Percentiles rank a stretch among this genome's conserved stretches.
phyloP scores from a whole-genome alignment of 2,888 invertebrate genomes.

The Asteroscopus sphinx region DNA sequence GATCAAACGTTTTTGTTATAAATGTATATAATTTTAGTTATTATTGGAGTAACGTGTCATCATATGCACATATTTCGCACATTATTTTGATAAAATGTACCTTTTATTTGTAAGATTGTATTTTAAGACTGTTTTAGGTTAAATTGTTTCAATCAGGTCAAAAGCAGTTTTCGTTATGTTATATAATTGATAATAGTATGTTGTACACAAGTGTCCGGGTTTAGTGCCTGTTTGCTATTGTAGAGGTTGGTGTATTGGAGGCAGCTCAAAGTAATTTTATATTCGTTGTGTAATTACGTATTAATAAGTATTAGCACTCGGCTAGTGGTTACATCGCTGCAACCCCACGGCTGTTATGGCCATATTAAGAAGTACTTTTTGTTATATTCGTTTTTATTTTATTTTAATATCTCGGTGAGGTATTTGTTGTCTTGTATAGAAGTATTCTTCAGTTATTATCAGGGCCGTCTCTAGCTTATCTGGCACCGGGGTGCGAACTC shows the following conservation, averaged over 20 bases:
- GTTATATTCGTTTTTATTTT: slow-evolving; percentile 47
- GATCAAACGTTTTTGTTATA: slow-evolving; percentile 61
- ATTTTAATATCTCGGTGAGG: slow-evolving; percentile 41
- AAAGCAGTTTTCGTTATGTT: slow-evolving; percentile 55
- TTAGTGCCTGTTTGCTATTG: slow-evolving; percentile 48
- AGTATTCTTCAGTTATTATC: slow-evolving; percentile 38
- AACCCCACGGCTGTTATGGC: slow-evolving; percentile 57
- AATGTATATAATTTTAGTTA: slow-evolving; percentile 60
- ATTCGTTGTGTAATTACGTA: slow-evolving; percentile 58
- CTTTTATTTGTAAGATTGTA: slow-evolving; percentile 67
- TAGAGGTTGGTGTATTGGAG: slow-evolving; percentile 54
- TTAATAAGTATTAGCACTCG: slow-evolving; percentile 55
- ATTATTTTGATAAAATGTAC: slow-evolving; percentile 70
- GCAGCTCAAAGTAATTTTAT: slow-evolving; percentile 66
- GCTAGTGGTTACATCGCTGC: slow-evolving; percentile 48
- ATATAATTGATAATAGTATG: slow-evolving; percentile 50
- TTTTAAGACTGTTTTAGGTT: slow-evolving; percentile 81
- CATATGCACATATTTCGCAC: slow-evolving; percentile 69
- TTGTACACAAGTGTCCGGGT: slow-evolving; percentile 31
- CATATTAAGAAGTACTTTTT: slow-evolving; percentile 67
- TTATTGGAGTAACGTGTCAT: slow-evolving; percentile 55
- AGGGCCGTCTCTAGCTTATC: too few relatives aligned
- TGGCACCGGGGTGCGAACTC: too few relatives aligned
- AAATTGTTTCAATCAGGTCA: slow-evolving; percentile 73
- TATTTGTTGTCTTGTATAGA: slow-evolving; percentile 50